Percentiles rank a stretch among this genome's conserved stretches.
phyloP scores from a whole-genome alignment of 2,888 invertebrate species.

The Athalia rosae region DNA sequence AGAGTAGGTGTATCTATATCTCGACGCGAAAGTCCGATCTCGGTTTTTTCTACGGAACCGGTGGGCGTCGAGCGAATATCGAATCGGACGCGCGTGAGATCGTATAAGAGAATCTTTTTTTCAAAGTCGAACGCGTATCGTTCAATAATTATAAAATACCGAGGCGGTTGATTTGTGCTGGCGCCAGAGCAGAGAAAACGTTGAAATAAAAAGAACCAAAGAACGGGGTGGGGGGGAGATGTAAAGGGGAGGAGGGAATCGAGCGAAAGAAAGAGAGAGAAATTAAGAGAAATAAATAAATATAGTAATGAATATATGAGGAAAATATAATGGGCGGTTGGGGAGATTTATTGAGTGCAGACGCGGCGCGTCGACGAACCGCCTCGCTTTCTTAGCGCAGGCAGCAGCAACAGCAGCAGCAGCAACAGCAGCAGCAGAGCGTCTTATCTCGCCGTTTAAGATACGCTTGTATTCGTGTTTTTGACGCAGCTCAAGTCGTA shows the following conservation, averaged over 20 bases:
- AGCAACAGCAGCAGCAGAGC: not conserved
- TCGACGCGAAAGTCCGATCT: no score
- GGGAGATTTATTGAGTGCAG: constrained; percentile 46
- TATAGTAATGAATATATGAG: constrained; percentile 25
- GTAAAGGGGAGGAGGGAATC: not conserved
- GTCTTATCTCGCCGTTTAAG: constrained; percentile 46
- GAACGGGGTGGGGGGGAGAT: no score
- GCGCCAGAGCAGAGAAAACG: constrained; percentile 10
- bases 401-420: no score
- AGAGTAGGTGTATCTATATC: no score
- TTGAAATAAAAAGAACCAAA: not conserved
- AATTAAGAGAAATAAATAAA: constrained; percentile 10
- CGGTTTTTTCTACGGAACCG: no score
- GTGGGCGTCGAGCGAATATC: no score
- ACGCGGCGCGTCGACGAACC: constrained; percentile 36
- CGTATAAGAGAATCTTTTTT: no score
- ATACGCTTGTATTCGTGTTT: constrained; percentile 34
- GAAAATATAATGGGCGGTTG: constrained; percentile 32
- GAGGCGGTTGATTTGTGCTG: constrained; percentile 8
- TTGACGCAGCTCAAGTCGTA: constrained; percentile 34
- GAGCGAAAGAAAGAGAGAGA: not conserved
- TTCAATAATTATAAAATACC: not conserved
- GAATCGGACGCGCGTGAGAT: no score
- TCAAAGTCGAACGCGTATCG: no score
- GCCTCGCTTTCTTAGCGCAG: constrained; percentile 12